These are phyloP conservation scores for Numenius phaeopus DNA, from an alignment of 2,797 vertebrate genomes.

Conservation along the genomic window DNA sequence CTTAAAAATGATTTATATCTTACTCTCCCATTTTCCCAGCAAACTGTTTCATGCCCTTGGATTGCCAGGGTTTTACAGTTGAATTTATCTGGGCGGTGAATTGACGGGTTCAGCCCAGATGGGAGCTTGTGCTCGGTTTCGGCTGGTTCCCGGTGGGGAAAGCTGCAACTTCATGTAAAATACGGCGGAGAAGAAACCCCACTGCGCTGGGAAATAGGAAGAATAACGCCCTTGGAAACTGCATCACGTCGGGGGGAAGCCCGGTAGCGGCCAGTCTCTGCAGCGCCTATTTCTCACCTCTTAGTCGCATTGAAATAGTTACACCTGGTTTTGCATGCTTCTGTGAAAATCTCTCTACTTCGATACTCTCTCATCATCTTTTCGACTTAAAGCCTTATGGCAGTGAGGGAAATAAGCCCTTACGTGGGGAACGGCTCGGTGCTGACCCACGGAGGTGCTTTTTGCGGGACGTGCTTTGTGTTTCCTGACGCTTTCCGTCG, in stretches of 20 bases:
- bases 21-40: neutral
- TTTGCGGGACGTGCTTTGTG: neutral
- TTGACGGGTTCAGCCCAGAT: neutral
- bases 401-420: neutral
- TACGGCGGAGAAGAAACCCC: neutral
- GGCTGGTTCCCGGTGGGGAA: neutral
- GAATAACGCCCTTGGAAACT: neutral
- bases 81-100: neutral
- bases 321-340: accelerated
- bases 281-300: neutral
- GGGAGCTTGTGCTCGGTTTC: neutral
- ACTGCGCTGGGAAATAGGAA: neutral
- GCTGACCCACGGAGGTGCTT: neutral
- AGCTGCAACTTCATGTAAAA: neutral
- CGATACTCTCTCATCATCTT: neutral
- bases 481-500: neutral
- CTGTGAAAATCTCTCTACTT: neutral
- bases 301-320: no score
- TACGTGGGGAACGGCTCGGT: accelerated
- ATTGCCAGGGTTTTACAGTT: neutral
- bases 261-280: accelerated
- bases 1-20: neutral
- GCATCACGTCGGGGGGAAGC: accelerated
- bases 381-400: neutral
- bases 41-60: neutral